Evolutionary conservation across 2,888 invertebrate species (phyloP), one percentile per base, ranked within the genome.

Genomic region (Campoplex nolae): DNA sequence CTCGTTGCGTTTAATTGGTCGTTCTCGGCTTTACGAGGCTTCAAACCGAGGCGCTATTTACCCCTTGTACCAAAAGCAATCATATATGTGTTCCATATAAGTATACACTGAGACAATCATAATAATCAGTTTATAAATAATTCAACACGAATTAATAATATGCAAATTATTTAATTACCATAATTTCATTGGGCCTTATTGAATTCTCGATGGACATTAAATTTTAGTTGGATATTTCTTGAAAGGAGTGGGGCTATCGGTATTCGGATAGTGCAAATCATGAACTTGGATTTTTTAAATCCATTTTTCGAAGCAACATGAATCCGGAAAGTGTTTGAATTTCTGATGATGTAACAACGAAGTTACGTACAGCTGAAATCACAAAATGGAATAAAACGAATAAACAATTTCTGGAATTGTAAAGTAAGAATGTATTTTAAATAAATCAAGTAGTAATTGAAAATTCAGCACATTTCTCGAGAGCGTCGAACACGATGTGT

Each of bases 1-100:
- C 90, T 92, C 93, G 93, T 92, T 92, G 91, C 92, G 90, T 93
- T 93, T 93, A 93, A 93, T 93, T 93, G 93, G 92, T 92, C 93
- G 93, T 93, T 93, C 90, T 91, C 88, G 89, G 90, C 90, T 92
- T 93, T 93, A 93, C 92, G 93, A 93, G 92, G 90, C 90, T 91
- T 91, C 91, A 90, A 86, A 91, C 89, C 90, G 91, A 91, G 91
- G 90, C 80, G 84, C 84, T 80, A 86, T 84, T 70, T 75, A 76
- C 85, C 70, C 70, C 70, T 83, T 74, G 38, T 73, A 67, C 82
- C 48, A 35, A 77, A 75, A 67, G 35, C 75, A 62, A 82, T 67
- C 68, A 75, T 51, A 71, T 70, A 70, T 51, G 62, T 51, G 70
- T 76, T 80, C 51, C 62, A 68, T 71, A 67, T 51, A 54, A 48